Conservation (phyloP, 2,888 invertebrate genomes). For the Malthinus flaveolus region DNA sequence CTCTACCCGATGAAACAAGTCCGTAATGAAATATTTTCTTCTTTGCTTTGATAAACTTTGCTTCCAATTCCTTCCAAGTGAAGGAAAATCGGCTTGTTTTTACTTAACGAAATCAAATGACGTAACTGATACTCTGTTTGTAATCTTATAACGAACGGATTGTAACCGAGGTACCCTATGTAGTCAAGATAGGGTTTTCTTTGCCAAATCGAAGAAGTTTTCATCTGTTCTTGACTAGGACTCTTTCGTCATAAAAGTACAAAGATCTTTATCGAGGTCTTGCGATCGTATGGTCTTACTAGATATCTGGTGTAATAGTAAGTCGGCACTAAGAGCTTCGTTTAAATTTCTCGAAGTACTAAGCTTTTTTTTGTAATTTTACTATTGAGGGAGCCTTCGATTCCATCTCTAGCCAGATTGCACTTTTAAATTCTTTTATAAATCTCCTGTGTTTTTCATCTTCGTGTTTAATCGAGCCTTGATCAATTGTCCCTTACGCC, state of each 20-base stretch:
- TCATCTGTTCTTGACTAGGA: not conserved
- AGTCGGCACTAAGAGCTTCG: not conserved
- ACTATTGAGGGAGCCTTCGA: not conserved
- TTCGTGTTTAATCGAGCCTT: too few relatives aligned
- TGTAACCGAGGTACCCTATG: not conserved
- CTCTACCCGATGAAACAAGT: not conserved
- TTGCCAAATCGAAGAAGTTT: not conserved
- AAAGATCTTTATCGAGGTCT: slow-evolving; percentile 3
- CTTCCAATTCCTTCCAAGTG: not conserved
- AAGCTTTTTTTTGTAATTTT: not conserved
- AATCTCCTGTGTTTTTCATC: slow-evolving; percentile 2
- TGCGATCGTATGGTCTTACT: not conserved
- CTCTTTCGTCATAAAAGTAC: not conserved
- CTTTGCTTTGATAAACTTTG: not conserved
- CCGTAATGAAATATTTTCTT: slow-evolving; percentile 4
- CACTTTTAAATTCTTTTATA: not conserved
- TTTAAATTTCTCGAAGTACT: slow-evolving; percentile 4
- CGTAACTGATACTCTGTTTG: not conserved
- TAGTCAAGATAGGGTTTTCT: not conserved
- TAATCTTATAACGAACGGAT: slow-evolving; percentile 1
- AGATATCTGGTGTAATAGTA: slow-evolving; percentile 1
- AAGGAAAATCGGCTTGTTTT: not conserved
- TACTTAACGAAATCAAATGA: slow-evolving; percentile 3
- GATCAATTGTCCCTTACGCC: not conserved
- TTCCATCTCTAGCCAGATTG: not conserved